phyloP scores from a whole-genome alignment of 2,888 invertebrate genomes.

The Cephonodes hylas region DNA sequence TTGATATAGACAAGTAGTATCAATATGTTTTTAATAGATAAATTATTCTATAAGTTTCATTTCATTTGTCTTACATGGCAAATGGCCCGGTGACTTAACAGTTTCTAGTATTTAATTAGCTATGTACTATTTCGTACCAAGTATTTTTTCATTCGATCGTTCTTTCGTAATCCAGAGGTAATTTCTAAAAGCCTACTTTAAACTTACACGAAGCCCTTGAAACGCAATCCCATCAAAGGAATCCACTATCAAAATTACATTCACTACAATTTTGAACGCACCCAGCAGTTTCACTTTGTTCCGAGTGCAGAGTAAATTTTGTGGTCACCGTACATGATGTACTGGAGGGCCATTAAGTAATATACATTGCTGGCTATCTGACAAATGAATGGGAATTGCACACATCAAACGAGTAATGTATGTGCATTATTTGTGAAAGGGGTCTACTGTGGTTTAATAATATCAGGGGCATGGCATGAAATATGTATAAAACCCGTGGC shows the following conservation, averaged over 20 bases:
- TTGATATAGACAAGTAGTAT: too few species aligned
- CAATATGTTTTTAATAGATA: too few species aligned
- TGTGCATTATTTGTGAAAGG: background rate
- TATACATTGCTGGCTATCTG: background rate
- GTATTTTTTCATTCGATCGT: too few species aligned
- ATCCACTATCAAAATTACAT: background rate
- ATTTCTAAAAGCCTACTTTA: background rate
- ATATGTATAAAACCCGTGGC: too few species aligned
- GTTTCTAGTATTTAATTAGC: too few species aligned
- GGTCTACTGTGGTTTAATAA: background rate
- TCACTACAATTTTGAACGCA: background rate
- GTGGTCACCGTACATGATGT: background rate
- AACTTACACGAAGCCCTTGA: too few species aligned
- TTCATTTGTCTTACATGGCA: too few species aligned
- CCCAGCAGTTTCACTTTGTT: background rate
- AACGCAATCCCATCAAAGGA: background rate
- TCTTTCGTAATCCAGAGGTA: too few species aligned
- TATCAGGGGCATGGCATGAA: background rate
- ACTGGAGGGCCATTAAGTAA: background rate
- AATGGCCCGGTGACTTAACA: too few species aligned
- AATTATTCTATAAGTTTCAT: too few species aligned
- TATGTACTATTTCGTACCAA: too few species aligned
- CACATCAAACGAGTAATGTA: background rate
- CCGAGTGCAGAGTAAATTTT: background rate
- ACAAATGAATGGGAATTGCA: background rate